Base-by-base conservation (phyloP, 2,797 vertebrate genomes). In the Falco naumanni region DNA sequence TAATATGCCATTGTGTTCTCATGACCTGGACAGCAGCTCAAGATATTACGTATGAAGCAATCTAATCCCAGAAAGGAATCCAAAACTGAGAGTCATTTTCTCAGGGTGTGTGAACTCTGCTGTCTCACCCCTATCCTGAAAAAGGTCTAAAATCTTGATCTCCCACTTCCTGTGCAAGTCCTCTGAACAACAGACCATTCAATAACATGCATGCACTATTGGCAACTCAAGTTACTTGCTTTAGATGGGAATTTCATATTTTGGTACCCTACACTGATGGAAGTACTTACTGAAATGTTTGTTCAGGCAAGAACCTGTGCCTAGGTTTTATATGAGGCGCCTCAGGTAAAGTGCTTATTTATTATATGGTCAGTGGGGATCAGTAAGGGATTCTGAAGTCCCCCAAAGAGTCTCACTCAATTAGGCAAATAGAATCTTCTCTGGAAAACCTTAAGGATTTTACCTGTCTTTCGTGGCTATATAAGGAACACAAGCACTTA, bases 101-200 rank as follows among this genome's bases (percentile, higher is more conserved):
- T 18, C 5, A 9, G 3, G 3, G 2, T 25, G 2, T 53, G 31
- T 22, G 24, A 87, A 39, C 9, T 56, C 25, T 2, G 0, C 8
- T 65, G 6, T 75, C 53, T 61, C 48, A 34, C 4, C 3, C 4
- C 4, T 15, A 5, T 6, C 5, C 15, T 57, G n/a, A 71, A 61
- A 78, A 92, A 15, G 5, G 2, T 4, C 8, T 50, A 41, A 78
- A 60, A 64, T 63, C 4, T 29, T 29, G 4, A 66, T 43, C 8
- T 81, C 6, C 4, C 13, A 13, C 4, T 53, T 89, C 57, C 21
- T 63, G 29, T 56, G 5, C 18, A 64, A 66, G 20, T 43, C 41
- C n/a, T 69, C 25, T 50, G 41, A 84, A 66, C 4, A 10, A 28
- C 4, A 63, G 10, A 9, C 2, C 24, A 13, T 47, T 92, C 0